A percentile compares a stretch with the other conserved stretches of the same genome.
These are phyloP conservation scores for Pristionchus entomophagus DNA, from an alignment of 2,888 invertebrate species.

Conservation along the genomic window DNA sequence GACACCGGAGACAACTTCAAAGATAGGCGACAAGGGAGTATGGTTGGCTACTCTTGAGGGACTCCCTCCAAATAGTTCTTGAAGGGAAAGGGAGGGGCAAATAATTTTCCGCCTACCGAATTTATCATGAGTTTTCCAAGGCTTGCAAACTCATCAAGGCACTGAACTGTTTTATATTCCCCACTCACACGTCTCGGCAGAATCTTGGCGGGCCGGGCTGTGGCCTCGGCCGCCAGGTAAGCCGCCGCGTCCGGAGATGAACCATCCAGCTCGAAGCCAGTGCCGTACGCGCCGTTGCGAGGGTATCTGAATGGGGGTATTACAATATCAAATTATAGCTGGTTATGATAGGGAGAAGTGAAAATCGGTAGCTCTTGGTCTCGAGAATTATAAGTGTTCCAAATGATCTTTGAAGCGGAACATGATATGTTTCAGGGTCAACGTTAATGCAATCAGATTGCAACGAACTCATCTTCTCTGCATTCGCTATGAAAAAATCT, in stretches of 20 bases:
- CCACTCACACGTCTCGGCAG: conserved; percentile 11
- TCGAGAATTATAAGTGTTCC: too few relatives aligned
- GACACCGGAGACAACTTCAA: too few relatives aligned
- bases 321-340: too few relatives aligned
- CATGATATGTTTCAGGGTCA: too few relatives aligned
- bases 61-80: not conserved
- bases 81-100: too few relatives aligned
- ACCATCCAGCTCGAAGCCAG: conserved; percentile 26
- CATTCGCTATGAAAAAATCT: too few relatives aligned
- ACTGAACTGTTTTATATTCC: not conserved
- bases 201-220: conserved; percentile 25
- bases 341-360: too few relatives aligned
- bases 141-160: not conserved
- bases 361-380: too few relatives aligned
- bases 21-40: too few relatives aligned
- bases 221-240: not conserved
- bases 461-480: too few relatives aligned
- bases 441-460: too few relatives aligned
- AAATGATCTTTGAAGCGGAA: not conserved
- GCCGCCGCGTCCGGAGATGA: conserved; percentile 21
- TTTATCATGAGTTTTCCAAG: not conserved
- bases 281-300: not conserved
- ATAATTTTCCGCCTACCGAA: not conserved
- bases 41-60: too few relatives aligned
- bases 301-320: not conserved